Percentiles rank a stretch among this genome's conserved stretches.
phyloP scores from a whole-genome alignment of 2,888 invertebrate genomes.

The Helobdella robusta region DNA sequence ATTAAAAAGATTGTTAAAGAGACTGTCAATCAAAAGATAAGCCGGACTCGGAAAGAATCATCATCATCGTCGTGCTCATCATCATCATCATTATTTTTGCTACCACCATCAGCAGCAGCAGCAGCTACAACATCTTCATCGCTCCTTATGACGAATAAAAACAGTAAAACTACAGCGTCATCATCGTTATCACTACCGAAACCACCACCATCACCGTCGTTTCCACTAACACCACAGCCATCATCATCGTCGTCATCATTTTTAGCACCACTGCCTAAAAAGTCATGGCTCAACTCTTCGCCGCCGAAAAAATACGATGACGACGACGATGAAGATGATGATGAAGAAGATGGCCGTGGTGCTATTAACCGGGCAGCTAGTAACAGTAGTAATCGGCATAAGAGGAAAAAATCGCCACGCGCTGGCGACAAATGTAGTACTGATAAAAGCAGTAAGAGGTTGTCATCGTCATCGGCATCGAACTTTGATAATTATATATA shows the following conservation, averaged over 20 bases:
- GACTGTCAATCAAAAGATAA: too few relatives aligned
- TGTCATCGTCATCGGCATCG: too few relatives aligned
- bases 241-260: not conserved
- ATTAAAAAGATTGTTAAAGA: too few relatives aligned
- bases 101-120: too few relatives aligned
- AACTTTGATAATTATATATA: constrained; percentile 15
- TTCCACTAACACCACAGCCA: too few relatives aligned
- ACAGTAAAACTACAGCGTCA: not conserved
- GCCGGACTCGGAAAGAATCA: too few relatives aligned
- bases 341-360: not conserved
- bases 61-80: too few relatives aligned
- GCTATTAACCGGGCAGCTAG: not conserved
- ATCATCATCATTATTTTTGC: too few relatives aligned
- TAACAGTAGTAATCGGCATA: not conserved
- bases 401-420: not conserved
- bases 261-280: not conserved
- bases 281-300: not conserved
- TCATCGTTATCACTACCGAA: not conserved
- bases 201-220: not conserved
- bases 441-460: too few relatives aligned
- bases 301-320: not conserved
- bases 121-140: too few relatives aligned
- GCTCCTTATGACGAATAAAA: not conserved
- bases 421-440: too few relatives aligned
- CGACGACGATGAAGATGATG: not conserved